Base-by-base conservation (phyloP, 2,113 vertebrate species). In the Galemys pyrenaicus region DNA sequence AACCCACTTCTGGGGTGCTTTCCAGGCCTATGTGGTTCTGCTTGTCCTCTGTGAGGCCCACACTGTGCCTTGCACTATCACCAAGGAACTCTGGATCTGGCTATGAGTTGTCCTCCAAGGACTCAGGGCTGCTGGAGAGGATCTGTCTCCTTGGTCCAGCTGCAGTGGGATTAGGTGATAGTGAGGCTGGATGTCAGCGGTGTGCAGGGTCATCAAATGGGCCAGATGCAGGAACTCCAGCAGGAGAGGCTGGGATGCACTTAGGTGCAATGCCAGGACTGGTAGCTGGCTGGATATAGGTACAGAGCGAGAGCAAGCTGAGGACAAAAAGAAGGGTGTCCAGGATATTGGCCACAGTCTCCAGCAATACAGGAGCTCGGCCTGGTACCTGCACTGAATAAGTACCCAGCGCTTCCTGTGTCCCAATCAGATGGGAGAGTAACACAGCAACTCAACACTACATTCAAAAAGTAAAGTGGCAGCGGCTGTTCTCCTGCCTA, bases 11-110 rank as follows among this genome's bases (percentile, higher is more conserved):
- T 17, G 7, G 46, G 46, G 56, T 67, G 37, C n/a, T 81, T 79
- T 26, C n/a, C 44, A 12, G 60, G 24, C 4, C 24, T 0, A 0
- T 0, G 7, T 13, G 77, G n/a, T 37, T 44, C 46, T 75, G 39
- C 37, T 32, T 6, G 1, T 24, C 35, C 6, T 51, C 4, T 79
- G 9, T 6, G 15, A 44, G 56, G 13, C 9, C 35, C 26, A 2
- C 11, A 44, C 12, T 15, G 16, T n/a, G 19, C 11, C 30, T 26
- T 6, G 8, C 19, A 28, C 24, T 12, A n/a, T n/a, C n/a, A n/a
- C n/a, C n/a, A n/a, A n/a, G n/a, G n/a, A n/a, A n/a, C n/a, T n/a
- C 32, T 20, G 17, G 54, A 37, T 22, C 64, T 32, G 3, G 22
- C 9, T 37, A 11, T 80, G 58, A 5, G 44, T 44, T 9, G 19